phyloP scores from a whole-genome alignment of 2,888 invertebrate species.

The Pseudolycoriella hygida region DNA sequence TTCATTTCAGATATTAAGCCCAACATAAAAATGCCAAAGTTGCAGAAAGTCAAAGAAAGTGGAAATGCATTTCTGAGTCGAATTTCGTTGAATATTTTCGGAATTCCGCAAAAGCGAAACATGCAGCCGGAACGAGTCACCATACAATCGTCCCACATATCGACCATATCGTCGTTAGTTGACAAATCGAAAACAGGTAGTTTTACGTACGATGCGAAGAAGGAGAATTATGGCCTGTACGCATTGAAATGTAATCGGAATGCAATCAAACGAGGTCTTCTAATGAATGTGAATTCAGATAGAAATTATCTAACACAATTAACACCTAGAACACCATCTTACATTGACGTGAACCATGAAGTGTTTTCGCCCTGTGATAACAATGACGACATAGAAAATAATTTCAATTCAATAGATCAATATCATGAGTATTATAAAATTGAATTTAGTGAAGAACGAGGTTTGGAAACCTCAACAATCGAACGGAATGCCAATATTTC shows the following conservation, averaged over 20 bases:
- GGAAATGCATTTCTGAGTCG: too few relatives aligned
- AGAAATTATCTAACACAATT: background rate
- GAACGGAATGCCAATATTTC: background rate
- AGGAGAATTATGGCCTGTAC: conserved; percentile 9
- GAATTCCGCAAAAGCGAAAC: too few relatives aligned
- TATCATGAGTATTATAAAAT: conserved; percentile 2
- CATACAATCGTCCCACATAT: conserved; percentile 7
- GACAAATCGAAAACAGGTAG: conserved; percentile 7
- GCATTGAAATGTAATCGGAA: conserved; percentile 8
- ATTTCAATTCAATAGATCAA: background rate
- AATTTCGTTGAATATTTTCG: too few relatives aligned
- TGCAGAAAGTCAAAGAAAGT: too few relatives aligned
- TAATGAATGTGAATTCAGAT: background rate
- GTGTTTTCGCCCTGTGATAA: conserved; percentile 10
- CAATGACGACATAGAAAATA: background rate
- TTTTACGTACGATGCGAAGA: background rate
- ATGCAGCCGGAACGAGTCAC: background rate
- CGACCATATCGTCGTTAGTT: conserved; percentile 11
- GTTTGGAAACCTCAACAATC: background rate
- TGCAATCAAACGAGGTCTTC: background rate
- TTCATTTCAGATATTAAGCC: too few relatives aligned
- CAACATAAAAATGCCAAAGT: too few relatives aligned
- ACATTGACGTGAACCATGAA: conserved; percentile 9
- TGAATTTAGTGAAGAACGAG: conserved; percentile 2
- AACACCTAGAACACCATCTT: background rate